A percentile compares a stretch with the other conserved stretches of the same genome.
Conservation (phyloP, 2,888 invertebrate species). For the Xestia xanthographa region DNA sequence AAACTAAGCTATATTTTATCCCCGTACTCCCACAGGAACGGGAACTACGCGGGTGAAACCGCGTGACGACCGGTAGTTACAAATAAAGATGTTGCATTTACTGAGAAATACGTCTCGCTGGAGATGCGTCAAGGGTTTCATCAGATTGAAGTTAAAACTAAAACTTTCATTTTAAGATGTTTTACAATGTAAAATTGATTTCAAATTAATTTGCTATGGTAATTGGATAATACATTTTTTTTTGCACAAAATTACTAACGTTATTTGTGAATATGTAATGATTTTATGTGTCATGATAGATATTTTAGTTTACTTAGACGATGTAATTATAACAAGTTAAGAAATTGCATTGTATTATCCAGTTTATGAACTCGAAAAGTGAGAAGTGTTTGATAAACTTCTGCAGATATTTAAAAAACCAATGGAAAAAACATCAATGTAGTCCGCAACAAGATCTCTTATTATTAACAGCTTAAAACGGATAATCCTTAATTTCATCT, state of each 20-base stretch:
- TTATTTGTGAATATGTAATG: too few relatives aligned
- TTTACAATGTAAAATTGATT: background rate
- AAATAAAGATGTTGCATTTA: background rate
- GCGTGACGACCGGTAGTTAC: too few relatives aligned
- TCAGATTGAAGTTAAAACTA: background rate
- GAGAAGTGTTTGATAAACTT: background rate
- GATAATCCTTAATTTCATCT: slow-evolving; percentile 27
- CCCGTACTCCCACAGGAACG: too few relatives aligned
- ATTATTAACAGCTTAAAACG: slow-evolving; percentile 33
- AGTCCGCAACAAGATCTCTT: background rate
- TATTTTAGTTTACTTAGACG: background rate
- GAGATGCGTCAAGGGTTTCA: background rate
- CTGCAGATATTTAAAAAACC: background rate
- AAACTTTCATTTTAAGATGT: background rate
- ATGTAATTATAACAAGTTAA: background rate
- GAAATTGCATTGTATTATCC: background rate
- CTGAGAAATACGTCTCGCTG: background rate
- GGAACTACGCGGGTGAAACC: too few relatives aligned
- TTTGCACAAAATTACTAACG: background rate
- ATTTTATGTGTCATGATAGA: background rate
- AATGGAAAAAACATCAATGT: slow-evolving; percentile 1
- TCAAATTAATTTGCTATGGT: background rate
- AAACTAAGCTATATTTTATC: too few relatives aligned
- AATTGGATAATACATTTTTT: background rate
- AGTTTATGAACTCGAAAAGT: background rate